Evolutionary conservation across 2,113 vertebrate genomes (phyloP), one percentile per base, ranked within the genome.

Genomic region (Etheostoma spectabile): DNA sequence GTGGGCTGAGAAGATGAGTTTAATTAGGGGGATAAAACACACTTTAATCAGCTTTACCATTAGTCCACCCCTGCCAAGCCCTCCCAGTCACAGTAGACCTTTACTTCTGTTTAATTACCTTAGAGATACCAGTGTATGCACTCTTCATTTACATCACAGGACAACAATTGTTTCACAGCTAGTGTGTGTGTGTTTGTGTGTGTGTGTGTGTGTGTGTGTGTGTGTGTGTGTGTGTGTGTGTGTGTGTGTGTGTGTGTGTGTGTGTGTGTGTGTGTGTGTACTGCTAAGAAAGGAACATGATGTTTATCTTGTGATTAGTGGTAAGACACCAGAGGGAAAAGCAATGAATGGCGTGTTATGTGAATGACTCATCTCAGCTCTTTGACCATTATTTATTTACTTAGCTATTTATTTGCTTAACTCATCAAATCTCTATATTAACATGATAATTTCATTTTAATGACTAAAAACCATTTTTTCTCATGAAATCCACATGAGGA

Each of bases 21-120:
- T 93, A 90, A 93, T 91, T 89, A 89, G 57, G n/a, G 74, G 91
- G 79, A 86, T 94, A 85, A 91, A 93, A 92, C 86, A 91, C 80
- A 84, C 88, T 92, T 91, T 94, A 92, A 93, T 94, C 93, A 93
- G 92, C 90, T 90, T 85, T 88, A 89, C 89, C 84, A 93, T 91
- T 92, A 93, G 88, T 88, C 84, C 80, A 64, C 73, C 60, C 79
- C 86, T 90, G 86, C 90, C 90, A 89, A 90, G 81, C 49, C 77
- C 84, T 90, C 75, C 70, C 70, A 88, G 87, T 89, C 91, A 93
- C 85, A 86, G 78, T 84, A 91, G 92, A 92, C 91, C 91, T 92
- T 90, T 89, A 88, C 85, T 92, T 92, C 74, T 77, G 61, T 86
- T 92, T 93, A 93, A 94, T 93, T 94, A 93, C 91, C 90, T 92